These are phyloP conservation scores for Drosophila grimshawi DNA, from an alignment of 1,140 invertebrate species.

Conservation along the genomic window DNA sequence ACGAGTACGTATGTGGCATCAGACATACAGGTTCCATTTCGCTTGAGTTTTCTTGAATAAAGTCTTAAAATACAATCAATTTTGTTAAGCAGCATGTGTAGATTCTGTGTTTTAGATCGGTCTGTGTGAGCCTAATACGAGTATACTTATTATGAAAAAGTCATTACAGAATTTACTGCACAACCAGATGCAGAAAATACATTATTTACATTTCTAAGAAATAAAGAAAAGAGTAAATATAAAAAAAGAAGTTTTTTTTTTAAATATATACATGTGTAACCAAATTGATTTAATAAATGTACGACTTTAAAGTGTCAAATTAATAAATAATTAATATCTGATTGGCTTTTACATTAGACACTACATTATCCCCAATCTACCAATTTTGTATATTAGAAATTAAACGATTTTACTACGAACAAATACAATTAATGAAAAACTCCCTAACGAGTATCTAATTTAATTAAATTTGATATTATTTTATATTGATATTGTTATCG, in stretches of 20 bases:
- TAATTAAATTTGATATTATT: slow-evolving; percentile 7
- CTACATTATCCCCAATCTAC: neutral
- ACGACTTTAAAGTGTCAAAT: no score
- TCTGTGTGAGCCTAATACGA: neutral
- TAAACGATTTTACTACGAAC: neutral
- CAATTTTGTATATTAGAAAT: neutral
- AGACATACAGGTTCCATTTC: slow-evolving; percentile 5
- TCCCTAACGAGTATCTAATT: neutral
- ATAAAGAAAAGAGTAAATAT: no score
- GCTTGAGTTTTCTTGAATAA: slow-evolving; percentile 1
- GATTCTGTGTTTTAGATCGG: neutral
- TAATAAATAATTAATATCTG: neutral
- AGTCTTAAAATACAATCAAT: slow-evolving; percentile 70
- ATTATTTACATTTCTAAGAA: no score
- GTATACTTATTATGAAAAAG: slow-evolving; percentile 10
- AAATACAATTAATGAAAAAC: neutral
- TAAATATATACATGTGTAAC: no score
- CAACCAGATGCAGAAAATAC: neutral
- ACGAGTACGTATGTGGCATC: slow-evolving; percentile 20
- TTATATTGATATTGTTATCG: slow-evolving; percentile 1
- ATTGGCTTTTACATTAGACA: neutral
- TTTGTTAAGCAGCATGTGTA: slow-evolving; percentile 42
- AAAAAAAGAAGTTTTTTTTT: no score
- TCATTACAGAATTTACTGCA: neutral
- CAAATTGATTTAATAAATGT: no score